Evolutionary conservation across 2,888 invertebrate species (phyloP).

Genomic region (Cantharis rufa): DNA sequence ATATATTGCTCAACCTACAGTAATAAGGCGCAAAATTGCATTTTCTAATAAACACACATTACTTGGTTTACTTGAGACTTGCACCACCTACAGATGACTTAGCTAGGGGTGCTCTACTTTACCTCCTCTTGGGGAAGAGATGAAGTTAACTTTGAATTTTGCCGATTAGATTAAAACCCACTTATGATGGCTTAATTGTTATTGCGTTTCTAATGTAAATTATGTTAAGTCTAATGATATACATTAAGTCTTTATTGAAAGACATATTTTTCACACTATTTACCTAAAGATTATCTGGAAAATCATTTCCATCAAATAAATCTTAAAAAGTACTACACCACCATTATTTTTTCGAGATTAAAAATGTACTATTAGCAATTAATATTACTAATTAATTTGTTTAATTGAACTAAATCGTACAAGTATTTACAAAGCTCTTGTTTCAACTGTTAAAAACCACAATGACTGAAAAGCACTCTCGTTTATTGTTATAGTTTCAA

Average conservation of each 20-base stretch:
- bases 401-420: background rate
- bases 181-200: background rate
- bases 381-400: background rate
- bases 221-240: background rate
- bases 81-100: background rate
- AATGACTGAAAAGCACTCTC: background rate
- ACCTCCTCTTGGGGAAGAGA: background rate
- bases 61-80: background rate
- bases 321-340: background rate
- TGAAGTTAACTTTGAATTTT: background rate
- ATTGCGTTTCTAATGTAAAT: background rate
- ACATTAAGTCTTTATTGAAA: background rate
- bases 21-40: background rate
- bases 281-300: background rate
- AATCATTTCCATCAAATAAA: background rate
- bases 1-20: too few species aligned
- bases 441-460: background rate
- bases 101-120: background rate
- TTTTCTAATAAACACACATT: background rate
- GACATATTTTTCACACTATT: background rate
- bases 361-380: background rate
- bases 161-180: background rate
- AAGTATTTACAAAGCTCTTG: background rate
- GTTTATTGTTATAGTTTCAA: background rate
- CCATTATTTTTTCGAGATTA: too few species aligned